These are phyloP conservation scores for Cynopterus brachyotis DNA, from an alignment of 2,113 vertebrate species.

Conservation along the genomic window DNA sequence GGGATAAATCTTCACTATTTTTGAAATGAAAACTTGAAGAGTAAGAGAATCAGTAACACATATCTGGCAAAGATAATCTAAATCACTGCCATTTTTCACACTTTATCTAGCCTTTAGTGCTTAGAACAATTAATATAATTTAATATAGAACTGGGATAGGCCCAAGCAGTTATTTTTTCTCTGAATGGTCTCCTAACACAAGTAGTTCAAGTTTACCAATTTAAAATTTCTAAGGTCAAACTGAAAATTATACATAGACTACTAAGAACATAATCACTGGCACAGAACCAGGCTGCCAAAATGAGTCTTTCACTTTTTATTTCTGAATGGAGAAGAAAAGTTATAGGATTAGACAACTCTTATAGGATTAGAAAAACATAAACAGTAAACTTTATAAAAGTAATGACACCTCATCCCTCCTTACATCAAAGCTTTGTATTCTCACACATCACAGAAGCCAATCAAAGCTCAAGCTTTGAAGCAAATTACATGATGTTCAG, in stretches of 20 bases:
- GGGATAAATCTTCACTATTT: conserved; percentile 10
- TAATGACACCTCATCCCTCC: background rate
- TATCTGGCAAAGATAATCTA: conserved; percentile 29
- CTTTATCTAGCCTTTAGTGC: conserved; percentile 32
- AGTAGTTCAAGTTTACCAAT: conserved; percentile 29
- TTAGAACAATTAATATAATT: conserved; percentile 35
- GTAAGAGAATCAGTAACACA: conserved; percentile 41
- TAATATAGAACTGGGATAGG: conserved; percentile 29
- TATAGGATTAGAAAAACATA: background rate
- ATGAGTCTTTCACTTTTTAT: background rate
- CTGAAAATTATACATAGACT: conserved; percentile 12
- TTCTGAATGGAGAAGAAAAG: conserved; percentile 21
- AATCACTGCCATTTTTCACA: background rate
- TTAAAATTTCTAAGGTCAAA: conserved; percentile 50
- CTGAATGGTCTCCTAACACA: conserved; percentile 19
- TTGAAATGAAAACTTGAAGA: conserved; percentile 55
- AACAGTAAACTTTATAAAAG: conserved; percentile 21
- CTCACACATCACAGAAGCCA: background rate
- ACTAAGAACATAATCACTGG: conserved; percentile 23
- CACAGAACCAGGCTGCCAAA: background rate
- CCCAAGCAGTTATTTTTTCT: conserved; percentile 30
- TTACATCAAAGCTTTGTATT: background rate
- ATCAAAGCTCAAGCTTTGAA: background rate
- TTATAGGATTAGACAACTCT: background rate
- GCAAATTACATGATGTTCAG: background rate